Conservation (phyloP, 2,888 invertebrate species). For the Choreutis nemorana region DNA sequence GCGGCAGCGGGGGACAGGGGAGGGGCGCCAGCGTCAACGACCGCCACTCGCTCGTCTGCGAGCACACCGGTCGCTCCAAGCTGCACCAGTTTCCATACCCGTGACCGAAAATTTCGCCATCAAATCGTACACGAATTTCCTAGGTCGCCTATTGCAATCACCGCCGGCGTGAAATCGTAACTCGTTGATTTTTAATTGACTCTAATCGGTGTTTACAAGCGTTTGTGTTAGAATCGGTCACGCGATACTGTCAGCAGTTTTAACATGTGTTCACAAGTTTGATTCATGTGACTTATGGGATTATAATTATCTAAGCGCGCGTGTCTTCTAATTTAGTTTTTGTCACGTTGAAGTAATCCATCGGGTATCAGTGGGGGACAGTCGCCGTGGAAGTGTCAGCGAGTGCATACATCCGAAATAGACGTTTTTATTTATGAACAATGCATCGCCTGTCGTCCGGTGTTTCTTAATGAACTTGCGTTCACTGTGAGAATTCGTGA, state of each 20-base stretch:
- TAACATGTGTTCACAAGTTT: too few species aligned
- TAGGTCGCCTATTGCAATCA: too few species aligned
- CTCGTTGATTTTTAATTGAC: not conserved
- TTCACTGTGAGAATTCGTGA: conserved; percentile 16
- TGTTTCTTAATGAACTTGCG: conserved; percentile 18
- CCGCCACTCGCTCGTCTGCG: conserved; percentile 54
- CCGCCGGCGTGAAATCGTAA: not conserved
- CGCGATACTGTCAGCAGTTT: too few species aligned
- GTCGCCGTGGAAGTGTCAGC: conserved; percentile 36
- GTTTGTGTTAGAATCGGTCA: not conserved
- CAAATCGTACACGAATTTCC: too few species aligned
- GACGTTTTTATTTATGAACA: conserved; percentile 44
- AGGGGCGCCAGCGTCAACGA: conserved; percentile 58
- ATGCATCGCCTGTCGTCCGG: conserved; percentile 21
- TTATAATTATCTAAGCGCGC: too few species aligned
- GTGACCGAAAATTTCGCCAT: conserved; percentile 24
- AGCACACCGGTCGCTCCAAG: conserved; percentile 31
- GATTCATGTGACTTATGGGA: too few species aligned
- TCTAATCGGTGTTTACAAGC: not conserved
- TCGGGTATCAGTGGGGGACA: too few species aligned
- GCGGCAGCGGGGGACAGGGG: conserved; percentile 28
- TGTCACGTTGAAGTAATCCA: conserved; percentile 32
- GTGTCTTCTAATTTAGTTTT: too few species aligned
- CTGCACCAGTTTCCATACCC: conserved; percentile 24
- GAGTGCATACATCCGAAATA: conserved; percentile 45